Conservation (phyloP, 2,888 invertebrate genomes). For the Notodonta ziczac region DNA sequence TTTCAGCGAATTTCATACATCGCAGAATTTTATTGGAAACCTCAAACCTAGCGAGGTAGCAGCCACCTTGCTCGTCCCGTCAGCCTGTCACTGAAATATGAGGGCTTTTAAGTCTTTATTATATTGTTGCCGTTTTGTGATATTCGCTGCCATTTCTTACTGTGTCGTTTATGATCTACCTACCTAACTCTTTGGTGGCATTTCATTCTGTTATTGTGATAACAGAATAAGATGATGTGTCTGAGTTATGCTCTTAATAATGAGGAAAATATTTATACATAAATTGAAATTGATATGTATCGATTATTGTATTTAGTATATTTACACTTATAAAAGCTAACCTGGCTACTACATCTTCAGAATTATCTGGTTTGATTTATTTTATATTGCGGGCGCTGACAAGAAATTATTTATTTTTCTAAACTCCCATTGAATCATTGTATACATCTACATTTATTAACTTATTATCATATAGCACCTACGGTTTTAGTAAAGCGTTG, state of each 20-base stretch:
- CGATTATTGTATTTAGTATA: too few species aligned
- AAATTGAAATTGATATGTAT: too few species aligned
- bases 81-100: conserved; percentile 32
- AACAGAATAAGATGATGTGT: too few species aligned
- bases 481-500: not conserved
- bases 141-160: conserved; percentile 39
- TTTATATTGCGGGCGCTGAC: too few species aligned
- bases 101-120: conserved; percentile 49
- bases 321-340: too few species aligned
- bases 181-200: conserved; percentile 33
- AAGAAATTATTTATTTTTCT: not conserved
- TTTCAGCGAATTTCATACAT: conserved; percentile 68
- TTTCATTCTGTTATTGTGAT: conserved; percentile 11
- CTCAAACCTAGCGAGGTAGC: conserved; percentile 58
- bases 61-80: conserved; percentile 32
- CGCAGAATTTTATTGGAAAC: conserved; percentile 66
- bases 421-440: not conserved
- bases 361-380: too few species aligned
- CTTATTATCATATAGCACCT: not conserved
- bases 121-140: conserved; percentile 46
- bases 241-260: not conserved
- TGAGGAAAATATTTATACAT: not conserved
- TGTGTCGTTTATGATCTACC: conserved; percentile 37
- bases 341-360: too few species aligned
- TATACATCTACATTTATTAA: not conserved